Percentiles rank a stretch among this genome's conserved stretches.
Evolutionary conservation across 2,797 vertebrate genomes (phyloP).

Genomic region (Hypotaenidia okinawae): DNA sequence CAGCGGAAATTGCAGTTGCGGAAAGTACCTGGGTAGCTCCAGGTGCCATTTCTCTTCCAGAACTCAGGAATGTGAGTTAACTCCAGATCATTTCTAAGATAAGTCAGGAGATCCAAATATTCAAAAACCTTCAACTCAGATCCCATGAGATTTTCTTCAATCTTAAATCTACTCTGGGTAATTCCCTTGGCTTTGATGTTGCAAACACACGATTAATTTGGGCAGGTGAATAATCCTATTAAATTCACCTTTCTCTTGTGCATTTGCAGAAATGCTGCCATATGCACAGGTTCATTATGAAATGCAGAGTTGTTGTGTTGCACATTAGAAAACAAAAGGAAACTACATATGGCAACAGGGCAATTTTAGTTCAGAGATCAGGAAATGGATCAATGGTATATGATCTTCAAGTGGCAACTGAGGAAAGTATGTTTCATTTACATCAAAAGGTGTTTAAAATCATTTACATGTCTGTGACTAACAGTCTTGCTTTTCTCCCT

Average conservation of each 20-base stretch:
- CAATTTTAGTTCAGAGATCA: not conserved
- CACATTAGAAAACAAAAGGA: not conserved
- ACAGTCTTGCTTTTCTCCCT: not conserved
- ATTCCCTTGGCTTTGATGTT: not conserved
- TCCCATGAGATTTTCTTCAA: not conserved
- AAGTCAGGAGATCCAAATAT: constrained; percentile 21
- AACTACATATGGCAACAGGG: not conserved
- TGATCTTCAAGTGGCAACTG: not conserved
- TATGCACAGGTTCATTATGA: not conserved
- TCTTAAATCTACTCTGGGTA: not conserved
- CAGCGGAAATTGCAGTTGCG: constrained; percentile 78
- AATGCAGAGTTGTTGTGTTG: not conserved
- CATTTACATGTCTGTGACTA: not conserved
- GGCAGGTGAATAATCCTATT: not conserved
- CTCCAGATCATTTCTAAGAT: constrained; percentile 85
- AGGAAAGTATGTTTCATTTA: not conserved
- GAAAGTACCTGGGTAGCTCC: constrained; percentile 83
- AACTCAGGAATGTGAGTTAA: constrained; percentile 82
- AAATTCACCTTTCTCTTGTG: not conserved
- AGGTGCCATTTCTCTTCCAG: constrained; percentile 80
- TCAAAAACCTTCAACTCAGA: not conserved
- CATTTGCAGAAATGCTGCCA: not conserved
- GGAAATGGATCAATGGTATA: not conserved
- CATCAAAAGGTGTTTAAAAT: not conserved
- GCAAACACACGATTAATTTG: not conserved